Percentiles rank a stretch among this genome's conserved stretches.
These are phyloP conservation scores for Melopsittacus undulatus DNA, from an alignment of 2,797 vertebrate species.

Conservation along the genomic window DNA sequence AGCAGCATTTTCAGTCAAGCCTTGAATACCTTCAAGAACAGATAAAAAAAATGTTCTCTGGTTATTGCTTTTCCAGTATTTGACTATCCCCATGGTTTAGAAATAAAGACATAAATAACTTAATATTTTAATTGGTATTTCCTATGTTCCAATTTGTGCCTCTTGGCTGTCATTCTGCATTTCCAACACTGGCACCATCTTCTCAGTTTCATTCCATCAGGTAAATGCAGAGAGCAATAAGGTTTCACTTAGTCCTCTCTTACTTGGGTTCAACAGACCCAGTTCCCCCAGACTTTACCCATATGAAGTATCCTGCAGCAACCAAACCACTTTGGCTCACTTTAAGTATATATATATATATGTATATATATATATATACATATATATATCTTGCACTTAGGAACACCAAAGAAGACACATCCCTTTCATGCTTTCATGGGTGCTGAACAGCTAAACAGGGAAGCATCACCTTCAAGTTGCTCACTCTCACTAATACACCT, in stretches of 20 bases:
- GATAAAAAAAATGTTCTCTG: not conserved
- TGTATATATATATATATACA: too few species aligned
- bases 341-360: not conserved
- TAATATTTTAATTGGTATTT: not conserved
- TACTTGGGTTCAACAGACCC: not conserved
- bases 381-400: not conserved
- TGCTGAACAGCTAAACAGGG: not conserved
- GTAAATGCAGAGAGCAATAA: not conserved
- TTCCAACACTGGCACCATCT: not conserved
- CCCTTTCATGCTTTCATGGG: not conserved
- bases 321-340: too few species aligned
- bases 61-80: not conserved
- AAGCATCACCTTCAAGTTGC: not conserved
- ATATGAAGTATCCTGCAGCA: fast-evolving
- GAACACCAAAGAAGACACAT: not conserved
- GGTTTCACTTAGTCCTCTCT: not conserved
- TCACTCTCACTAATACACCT: not conserved
- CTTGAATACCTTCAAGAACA: not conserved
- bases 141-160: not conserved
- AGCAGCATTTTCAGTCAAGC: not conserved
- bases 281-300: not conserved
- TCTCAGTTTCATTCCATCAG: fast-evolving
- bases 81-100: not conserved
- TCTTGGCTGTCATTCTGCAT: not conserved
- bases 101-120: not conserved